Conservation (phyloP, 2,888 invertebrate species). For the Augochlorella aurata region DNA sequence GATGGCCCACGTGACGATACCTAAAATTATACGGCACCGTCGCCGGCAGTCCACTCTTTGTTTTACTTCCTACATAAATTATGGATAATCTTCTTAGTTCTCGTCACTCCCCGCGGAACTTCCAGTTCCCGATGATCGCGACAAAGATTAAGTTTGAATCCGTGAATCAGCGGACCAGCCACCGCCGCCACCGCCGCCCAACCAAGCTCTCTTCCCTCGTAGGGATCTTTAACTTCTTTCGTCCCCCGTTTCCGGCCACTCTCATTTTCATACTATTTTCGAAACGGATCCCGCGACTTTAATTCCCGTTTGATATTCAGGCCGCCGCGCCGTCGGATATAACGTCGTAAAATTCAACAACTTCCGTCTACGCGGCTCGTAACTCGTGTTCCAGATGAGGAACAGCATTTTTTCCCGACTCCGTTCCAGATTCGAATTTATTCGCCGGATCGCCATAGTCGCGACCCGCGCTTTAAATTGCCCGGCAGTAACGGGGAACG, state of each 20-base stretch:
- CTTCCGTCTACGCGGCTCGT: neutral
- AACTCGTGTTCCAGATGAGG: neutral
- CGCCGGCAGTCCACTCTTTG: slow-evolving; percentile 59
- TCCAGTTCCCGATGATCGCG: slow-evolving; percentile 55
- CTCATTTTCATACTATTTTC: slow-evolving; percentile 58
- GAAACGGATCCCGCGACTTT: slow-evolving; percentile 38
- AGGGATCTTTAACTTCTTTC: slow-evolving; percentile 51
- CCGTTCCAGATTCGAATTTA: neutral
- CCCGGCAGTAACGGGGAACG: too few relatives aligned
- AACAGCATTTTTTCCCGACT: neutral
- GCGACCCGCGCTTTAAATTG: neutral
- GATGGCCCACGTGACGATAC: slow-evolving; percentile 58
- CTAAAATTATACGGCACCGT: slow-evolving; percentile 64
- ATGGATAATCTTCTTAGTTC: slow-evolving; percentile 67
- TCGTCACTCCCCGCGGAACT: slow-evolving; percentile 50
- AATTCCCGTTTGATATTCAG: slow-evolving; percentile 48
- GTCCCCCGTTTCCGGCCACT: slow-evolving; percentile 28
- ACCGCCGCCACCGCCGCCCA: too few relatives aligned
- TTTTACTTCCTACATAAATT: slow-evolving; percentile 69
- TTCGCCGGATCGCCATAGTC: neutral
- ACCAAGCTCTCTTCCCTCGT: neutral
- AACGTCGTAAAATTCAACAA: slow-evolving; percentile 20
- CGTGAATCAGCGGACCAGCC: slow-evolving; percentile 29
- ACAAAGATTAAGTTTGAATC: slow-evolving; percentile 58
- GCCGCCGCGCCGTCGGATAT: slow-evolving; percentile 1